Evolutionary conservation across 2,888 invertebrate genomes (phyloP).

Genomic region (Acleris literana): DNA sequence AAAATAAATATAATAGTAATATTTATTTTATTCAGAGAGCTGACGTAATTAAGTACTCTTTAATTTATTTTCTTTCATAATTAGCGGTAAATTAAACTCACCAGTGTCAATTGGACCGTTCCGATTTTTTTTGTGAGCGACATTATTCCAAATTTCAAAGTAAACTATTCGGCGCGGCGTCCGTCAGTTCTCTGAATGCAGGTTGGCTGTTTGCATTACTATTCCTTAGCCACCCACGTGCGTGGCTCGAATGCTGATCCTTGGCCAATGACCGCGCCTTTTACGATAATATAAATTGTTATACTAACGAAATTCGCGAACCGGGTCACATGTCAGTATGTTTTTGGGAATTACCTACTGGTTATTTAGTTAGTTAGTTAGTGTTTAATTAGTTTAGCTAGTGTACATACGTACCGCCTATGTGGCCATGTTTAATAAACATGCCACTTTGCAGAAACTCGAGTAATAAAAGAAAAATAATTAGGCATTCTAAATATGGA

Average conservation of each 20-base stretch:
- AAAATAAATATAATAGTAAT: too few species aligned
- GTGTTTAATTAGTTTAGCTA: neutral
- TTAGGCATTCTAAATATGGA: too few species aligned
- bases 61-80: too few species aligned
- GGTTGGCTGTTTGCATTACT: constrained; percentile 53
- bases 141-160: constrained; percentile 24
- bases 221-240: constrained; percentile 67
- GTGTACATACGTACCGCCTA: too few species aligned
- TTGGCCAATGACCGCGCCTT: constrained; percentile 68
- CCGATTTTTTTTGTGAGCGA: constrained; percentile 3
- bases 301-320: constrained; percentile 47
- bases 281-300: constrained; percentile 46
- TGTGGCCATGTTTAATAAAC: too few species aligned
- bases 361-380: constrained; percentile 10
- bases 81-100: constrained; percentile 30
- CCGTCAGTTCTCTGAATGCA: constrained; percentile 59
- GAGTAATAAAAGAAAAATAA: too few species aligned
- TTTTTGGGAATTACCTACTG: neutral
- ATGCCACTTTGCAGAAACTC: too few species aligned
- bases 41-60: too few species aligned
- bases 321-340: constrained; percentile 28
- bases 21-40: too few species aligned
- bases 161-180: constrained; percentile 51
- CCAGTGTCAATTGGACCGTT: constrained; percentile 28
- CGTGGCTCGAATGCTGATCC: constrained; percentile 55